A percentile compares a stretch with the other conserved stretches of the same genome.
These are phyloP conservation scores for Pyrocephalus nanus DNA, from an alignment of 2,797 vertebrate species.

Conservation along the genomic window DNA sequence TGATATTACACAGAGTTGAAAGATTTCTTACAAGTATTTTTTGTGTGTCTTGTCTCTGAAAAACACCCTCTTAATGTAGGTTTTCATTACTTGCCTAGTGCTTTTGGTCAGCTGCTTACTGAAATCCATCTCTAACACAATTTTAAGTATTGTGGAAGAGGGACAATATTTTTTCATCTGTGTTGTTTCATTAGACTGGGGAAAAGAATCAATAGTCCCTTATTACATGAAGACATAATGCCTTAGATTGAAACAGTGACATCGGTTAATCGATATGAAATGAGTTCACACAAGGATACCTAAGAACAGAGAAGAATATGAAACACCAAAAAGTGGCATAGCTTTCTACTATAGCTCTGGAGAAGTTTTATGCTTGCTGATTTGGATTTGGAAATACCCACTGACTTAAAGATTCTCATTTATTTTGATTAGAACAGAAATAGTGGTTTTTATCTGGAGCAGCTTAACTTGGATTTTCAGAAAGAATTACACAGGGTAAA, in stretches of 20 bases:
- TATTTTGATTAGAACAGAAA: neutral
- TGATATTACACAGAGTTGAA: neutral
- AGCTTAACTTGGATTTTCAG: neutral
- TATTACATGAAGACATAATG: neutral
- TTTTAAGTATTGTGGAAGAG: neutral
- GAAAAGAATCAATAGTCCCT: conserved; percentile 15
- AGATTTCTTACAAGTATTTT: neutral
- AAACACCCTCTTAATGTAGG: neutral
- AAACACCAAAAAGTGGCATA: neutral
- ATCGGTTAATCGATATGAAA: neutral
- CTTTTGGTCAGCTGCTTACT: neutral
- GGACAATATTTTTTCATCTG: neutral
- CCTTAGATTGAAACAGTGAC: neutral
- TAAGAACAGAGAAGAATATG: neutral
- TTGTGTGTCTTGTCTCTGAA: neutral
- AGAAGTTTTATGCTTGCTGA: neutral
- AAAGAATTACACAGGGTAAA: neutral
- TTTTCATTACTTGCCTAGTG: neutral
- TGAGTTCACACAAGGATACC: neutral
- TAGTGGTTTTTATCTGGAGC: neutral
- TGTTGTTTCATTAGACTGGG: neutral
- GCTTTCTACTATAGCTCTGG: neutral
- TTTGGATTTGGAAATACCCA: neutral
- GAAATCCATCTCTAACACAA: neutral
- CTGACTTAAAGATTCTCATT: neutral